Evolutionary conservation across 2,888 invertebrate genomes (phyloP), one percentile per base, ranked within the genome.

Genomic region (Pseudolycoriella hygida): DNA sequence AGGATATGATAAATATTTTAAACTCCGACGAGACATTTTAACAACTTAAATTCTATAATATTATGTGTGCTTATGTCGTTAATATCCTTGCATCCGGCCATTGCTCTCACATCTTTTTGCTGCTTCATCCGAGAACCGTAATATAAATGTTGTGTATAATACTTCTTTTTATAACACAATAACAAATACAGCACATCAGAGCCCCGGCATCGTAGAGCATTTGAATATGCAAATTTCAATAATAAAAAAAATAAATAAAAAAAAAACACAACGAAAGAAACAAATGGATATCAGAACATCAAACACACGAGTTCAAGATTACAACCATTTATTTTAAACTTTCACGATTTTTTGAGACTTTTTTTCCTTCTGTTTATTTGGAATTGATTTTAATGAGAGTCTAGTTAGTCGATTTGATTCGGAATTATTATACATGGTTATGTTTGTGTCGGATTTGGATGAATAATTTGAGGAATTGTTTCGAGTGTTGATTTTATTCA

Each of bases 31-130:
- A 34, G 34, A 34, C 34, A 34, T 34, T 34, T 34, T 34, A 25
- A 25, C 25, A 25, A 25, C 25, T 25, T n/a, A 25, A 25, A 25
- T 25, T 25, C 25, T 25, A 25, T 25, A 25, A 34, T 34, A 34
- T 34, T 34, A 34, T 34, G 12, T 34, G 15, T 34, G 34, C 15
- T 34, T 34, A 34, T 34, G 34, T 34, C 34, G 34, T 34, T 34
- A 34, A 34, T 34, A 34, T 34, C 34, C 34, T 34, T 34, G 34
- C 34, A 34, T 34, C 34, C 34, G 34, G 34, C 34, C 34, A 34
- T 34, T 34, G 34, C 34, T 34, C 34, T 34, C 34, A 10, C 12
- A 25, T 25, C 25, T 25, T 25, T 25, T 25, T 25, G 25, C 25
- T 25, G 25, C 25, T 25, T 25, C 25, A 25, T 25, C 25, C 25